Evolutionary conservation across 1,140 invertebrate species (phyloP), one percentile per base, ranked within the genome.

Genomic region (Platyscapa corneri): DNA sequence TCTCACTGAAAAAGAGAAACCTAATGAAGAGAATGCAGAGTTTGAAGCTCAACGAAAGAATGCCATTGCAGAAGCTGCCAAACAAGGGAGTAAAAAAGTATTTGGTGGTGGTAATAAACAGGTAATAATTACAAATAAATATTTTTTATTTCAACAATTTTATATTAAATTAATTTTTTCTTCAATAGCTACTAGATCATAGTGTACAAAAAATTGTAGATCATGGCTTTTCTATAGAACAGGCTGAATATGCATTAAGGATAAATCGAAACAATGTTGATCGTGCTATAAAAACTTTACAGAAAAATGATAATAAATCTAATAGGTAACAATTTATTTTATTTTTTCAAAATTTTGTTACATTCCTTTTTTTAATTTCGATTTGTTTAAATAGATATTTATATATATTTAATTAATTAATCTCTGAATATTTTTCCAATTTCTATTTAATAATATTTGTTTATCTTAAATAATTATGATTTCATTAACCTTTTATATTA

Each of bases 31-130:
- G 87, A 96, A 97, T 92, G 94, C 95, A 30, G 97, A 98, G 90
- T 98, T 98, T 94, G 97, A 97, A 91, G 94, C 95, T 30, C 97
- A 97, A 90, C 94, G 97, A 83, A 96, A 96, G 88, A 97, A 97
- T 88, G 97, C 97, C 0, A 98, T 98, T 91, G 97, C 97, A 32
- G 97, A 97, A 91, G 97, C 97, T 81, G 95, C 96, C 74, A 96
- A 95, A 82, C 95, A 96, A 86, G 96, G 93, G n/a, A 94, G 93
- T 74, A 93, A 94, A 81, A 95, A 95, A 91, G 91, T 95, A 30
- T 95, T 95, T 93, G 95, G 95, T 30, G 94, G 96, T 23, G 96
- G 96, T 82, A 95, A 95, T 67, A 97, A 96, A 89, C 96, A 96
- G 93, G 95, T 96, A 91, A 12, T 70, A 49, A 42, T 84, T 81